Evolutionary conservation across 2,113 vertebrate genomes (phyloP).

Genomic region (Tenebrosternarchus preto): DNA sequence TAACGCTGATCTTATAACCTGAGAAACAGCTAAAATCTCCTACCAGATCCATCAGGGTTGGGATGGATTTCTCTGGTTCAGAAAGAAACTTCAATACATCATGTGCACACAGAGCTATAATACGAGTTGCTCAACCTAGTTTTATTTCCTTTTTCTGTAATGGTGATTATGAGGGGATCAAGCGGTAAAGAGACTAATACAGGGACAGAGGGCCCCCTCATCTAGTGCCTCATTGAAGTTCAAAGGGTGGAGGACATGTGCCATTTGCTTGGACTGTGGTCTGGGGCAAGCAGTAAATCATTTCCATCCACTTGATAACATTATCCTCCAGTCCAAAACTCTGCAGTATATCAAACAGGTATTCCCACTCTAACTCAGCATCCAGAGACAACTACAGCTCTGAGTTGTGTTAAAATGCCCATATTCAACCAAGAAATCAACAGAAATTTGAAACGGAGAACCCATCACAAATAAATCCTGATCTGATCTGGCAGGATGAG

Average conservation of each 20-base stretch:
- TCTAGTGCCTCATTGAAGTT: not conserved
- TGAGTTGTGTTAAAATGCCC: not conserved
- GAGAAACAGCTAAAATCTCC: not conserved
- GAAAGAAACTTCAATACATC: not conserved
- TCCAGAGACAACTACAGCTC: conserved; percentile 7
- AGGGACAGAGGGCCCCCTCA: conserved; percentile 10
- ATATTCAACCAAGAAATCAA: not conserved
- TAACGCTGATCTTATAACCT: not conserved
- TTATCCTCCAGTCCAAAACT: conserved; percentile 16
- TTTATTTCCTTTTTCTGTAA: not conserved
- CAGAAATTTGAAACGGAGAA: not conserved
- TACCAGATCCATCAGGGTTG: too few relatives aligned
- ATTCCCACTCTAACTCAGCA: conserved; percentile 26
- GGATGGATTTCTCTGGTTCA: not conserved
- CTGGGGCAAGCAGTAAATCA: not conserved
- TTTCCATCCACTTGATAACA: conserved; percentile 2
- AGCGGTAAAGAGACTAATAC: conserved; percentile 7
- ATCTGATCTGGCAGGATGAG: conserved; percentile 1
- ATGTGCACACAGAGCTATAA: not conserved
- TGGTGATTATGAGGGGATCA: not conserved
- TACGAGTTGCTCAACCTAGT: not conserved
- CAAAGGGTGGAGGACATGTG: not conserved
- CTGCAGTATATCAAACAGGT: conserved; percentile 21
- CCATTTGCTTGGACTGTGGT: conserved; percentile 9
- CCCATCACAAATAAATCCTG: conserved; percentile 26